Conservation (phyloP, 2,113 vertebrate species). For the Hypanus sabinus region DNA sequence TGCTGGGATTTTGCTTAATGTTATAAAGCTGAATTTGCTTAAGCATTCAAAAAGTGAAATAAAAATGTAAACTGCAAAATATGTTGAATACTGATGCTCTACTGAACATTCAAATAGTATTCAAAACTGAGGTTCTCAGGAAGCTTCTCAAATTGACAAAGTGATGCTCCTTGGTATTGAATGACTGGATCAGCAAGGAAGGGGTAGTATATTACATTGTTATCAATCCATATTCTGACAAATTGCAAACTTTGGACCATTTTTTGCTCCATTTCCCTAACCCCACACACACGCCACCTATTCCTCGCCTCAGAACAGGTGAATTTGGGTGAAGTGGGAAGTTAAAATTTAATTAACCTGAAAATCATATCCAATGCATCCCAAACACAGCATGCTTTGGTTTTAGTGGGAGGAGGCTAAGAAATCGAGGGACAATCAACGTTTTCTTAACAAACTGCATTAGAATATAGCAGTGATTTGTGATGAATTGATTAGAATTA, state of each 20-base stretch:
- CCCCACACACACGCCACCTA: too few relatives aligned
- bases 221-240: neutral
- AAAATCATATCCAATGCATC: neutral
- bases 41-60: constrained; percentile 8
- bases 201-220: neutral
- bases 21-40: neutral
- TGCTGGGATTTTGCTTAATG: constrained; percentile 12
- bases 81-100: neutral
- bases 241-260: neutral
- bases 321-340: neutral
- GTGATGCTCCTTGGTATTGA: neutral
- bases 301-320: neutral
- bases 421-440: too few relatives aligned
- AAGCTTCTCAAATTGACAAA: constrained; percentile 6
- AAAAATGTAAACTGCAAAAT: neutral
- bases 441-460: neutral
- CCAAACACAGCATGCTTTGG: neutral
- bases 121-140: neutral
- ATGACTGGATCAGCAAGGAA: neutral
- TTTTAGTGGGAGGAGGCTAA: neutral
- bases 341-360: neutral
- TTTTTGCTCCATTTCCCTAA: neutral
- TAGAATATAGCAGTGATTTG: neutral
- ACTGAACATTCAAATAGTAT: neutral
- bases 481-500: neutral